Base-by-base conservation (phyloP, 2,797 vertebrate species). In the Erethizon dorsatum region DNA sequence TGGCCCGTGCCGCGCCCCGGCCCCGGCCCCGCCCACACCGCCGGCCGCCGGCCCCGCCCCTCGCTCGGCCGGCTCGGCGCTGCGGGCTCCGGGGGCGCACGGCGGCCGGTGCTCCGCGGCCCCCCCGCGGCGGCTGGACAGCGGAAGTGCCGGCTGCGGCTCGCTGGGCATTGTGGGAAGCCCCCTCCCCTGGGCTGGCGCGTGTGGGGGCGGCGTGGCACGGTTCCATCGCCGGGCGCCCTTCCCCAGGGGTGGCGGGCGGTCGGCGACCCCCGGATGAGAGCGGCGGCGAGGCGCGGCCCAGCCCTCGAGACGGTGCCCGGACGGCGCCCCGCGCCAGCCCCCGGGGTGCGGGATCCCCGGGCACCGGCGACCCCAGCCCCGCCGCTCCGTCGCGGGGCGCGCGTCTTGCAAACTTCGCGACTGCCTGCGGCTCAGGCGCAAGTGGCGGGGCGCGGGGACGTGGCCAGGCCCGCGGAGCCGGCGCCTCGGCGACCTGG, bases 111-210 rank as follows among this genome's bases (percentile, higher is more conserved):
- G 52, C 86, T 52, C 83, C 37, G 78, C 57, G 28, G 65, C 88
- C 89, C 33, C 85, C 24, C 67, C 26, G 52, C 2, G 93, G 96
- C 78, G 33, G 97, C 97, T 91, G 98, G 98, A 98, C 98, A 95
- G 97, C 98, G 98, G 98, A 98, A 98, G 97, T 98, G 97, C 94
- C 65, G 96, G 97, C 97, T 88, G 92, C 59, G 82, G 96, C 97
- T 96, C 97, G 98, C 98, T 97, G 97, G 96, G 98, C 96, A 98
- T 98, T 98, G 89, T 98, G 98, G 98, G 98, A 97, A 97, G 97
- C 98, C 96, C 98, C 97, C 94, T 97, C 95, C 95, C 94, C 94
- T 37, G 80, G 95, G 93, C 61, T 15, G 57, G 80, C 79, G 69
- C 83, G 79, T 61, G 33, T 56, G 26, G 96, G 79, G 86, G 94